These are phyloP conservation scores for Callipepla squamata DNA, from an alignment of 2,113 vertebrate species.

Conservation along the genomic window DNA sequence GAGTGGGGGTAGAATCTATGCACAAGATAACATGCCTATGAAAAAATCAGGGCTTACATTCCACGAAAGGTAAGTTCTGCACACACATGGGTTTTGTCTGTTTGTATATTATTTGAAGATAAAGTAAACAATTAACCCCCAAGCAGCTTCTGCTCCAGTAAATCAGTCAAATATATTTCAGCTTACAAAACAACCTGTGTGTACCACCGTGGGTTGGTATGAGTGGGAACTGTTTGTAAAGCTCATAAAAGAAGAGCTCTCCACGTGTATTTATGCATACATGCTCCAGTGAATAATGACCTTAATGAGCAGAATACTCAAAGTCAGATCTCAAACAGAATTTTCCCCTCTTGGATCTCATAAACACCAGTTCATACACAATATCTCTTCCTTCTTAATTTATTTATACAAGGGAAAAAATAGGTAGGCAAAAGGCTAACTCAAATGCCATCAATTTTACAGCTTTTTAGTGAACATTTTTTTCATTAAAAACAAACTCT, in stretches of 20 bases:
- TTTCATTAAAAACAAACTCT: not conserved
- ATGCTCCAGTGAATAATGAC: slow-evolving; percentile 44
- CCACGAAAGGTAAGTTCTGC: not conserved
- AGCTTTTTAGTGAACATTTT: not conserved
- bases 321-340: slow-evolving; percentile 41
- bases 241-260: slow-evolving; percentile 5
- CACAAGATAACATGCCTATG: not conserved
- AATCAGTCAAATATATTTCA: not conserved
- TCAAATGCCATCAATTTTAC: not conserved
- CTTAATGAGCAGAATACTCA: slow-evolving; percentile 44
- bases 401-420: not conserved
- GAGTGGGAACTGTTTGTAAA: slow-evolving; percentile 42
- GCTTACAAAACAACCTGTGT: slow-evolving; percentile 7
- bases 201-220: not conserved
- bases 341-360: slow-evolving; percentile 10
- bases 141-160: not conserved
- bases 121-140: not conserved
- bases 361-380: not conserved
- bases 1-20: not conserved
- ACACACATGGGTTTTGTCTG: not conserved
- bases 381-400: not conserved
- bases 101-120: not conserved
- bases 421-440: slow-evolving; percentile 16
- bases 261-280: slow-evolving; percentile 12
- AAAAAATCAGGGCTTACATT: not conserved